Conservation (phyloP, 2,888 invertebrate species). For the Sclerodermus sp. region DNA sequence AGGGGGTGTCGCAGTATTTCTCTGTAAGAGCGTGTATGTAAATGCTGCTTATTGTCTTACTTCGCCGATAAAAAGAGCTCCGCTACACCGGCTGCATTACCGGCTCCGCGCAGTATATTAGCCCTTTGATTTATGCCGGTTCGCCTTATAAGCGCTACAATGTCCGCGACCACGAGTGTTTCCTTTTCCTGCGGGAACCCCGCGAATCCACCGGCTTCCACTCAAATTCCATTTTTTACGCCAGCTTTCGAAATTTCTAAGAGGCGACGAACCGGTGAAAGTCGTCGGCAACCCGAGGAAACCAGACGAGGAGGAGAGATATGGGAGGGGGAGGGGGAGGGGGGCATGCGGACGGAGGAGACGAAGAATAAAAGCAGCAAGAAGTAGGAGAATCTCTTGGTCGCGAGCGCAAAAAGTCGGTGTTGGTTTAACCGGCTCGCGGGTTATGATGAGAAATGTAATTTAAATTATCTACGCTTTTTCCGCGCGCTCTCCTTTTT, state of each 20-base stretch:
- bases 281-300: too few species aligned
- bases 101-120: slow-evolving; percentile 49
- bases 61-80: slow-evolving; percentile 51
- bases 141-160: slow-evolving; percentile 53
- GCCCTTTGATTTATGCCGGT: slow-evolving; percentile 55
- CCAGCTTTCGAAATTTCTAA: slow-evolving; percentile 8
- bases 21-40: slow-evolving; percentile 40
- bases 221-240: too few species aligned
- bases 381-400: neutral
- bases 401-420: slow-evolving; percentile 26
- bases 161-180: slow-evolving; percentile 22
- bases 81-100: slow-evolving; percentile 46
- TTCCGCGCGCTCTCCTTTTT: slow-evolving; percentile 24
- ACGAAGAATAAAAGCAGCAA: neutral
- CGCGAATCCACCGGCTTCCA: neutral
- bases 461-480: slow-evolving; percentile 55
- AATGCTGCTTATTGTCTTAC: slow-evolving; percentile 55
- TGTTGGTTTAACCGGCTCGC: slow-evolving; percentile 45
- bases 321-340: slow-evolving; percentile 12
- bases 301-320: neutral
- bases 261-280: too few species aligned
- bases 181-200: slow-evolving; percentile 1
- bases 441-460: slow-evolving; percentile 50
- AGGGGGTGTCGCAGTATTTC: too few species aligned
- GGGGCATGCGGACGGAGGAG: neutral